Conservation (phyloP, 2,113 vertebrate species). For the Silurus glanis region DNA sequence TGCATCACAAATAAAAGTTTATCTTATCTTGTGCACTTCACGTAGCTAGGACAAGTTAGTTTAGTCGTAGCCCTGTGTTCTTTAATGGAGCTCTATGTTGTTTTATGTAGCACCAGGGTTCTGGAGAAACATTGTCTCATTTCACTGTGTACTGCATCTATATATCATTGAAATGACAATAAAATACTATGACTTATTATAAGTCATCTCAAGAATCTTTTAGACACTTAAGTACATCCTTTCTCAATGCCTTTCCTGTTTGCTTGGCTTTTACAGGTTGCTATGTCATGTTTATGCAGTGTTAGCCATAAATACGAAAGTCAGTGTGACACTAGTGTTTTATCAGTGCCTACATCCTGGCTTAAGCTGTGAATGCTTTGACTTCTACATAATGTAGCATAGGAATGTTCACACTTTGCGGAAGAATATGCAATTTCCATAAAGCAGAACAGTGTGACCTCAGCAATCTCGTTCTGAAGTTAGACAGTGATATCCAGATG, state of each 20-base stretch:
- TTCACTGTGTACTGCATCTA: too few species aligned
- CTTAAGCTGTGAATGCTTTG: slow-evolving; percentile 54
- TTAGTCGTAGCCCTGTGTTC: too few species aligned
- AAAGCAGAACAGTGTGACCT: slow-evolving; percentile 59
- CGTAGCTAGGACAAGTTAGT: too few species aligned
- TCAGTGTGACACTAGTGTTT: slow-evolving; percentile 16
- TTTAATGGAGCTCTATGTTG: too few species aligned
- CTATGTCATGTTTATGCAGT: slow-evolving; percentile 42
- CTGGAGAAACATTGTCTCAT: too few species aligned
- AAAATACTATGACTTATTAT: too few species aligned
- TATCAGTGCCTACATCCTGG: slow-evolving; percentile 15
- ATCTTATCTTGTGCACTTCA: too few species aligned
- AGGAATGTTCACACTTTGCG: slow-evolving; percentile 51
- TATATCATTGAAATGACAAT: too few species aligned
- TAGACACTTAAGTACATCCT: not conserved
- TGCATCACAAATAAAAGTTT: too few species aligned
- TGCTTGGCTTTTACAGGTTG: not conserved
- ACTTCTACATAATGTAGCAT: slow-evolving; percentile 55
- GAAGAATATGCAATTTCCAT: slow-evolving; percentile 60
- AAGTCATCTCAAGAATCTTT: too few species aligned
- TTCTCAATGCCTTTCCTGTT: not conserved
- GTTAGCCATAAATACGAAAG: slow-evolving; percentile 3
- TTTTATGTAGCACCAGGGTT: too few species aligned
- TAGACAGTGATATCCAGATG: slow-evolving; percentile 34
- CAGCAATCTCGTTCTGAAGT: slow-evolving; percentile 47